Base-by-base conservation (phyloP, 92 coral and sea anemone genomes). In the Porites lobata region DNA sequence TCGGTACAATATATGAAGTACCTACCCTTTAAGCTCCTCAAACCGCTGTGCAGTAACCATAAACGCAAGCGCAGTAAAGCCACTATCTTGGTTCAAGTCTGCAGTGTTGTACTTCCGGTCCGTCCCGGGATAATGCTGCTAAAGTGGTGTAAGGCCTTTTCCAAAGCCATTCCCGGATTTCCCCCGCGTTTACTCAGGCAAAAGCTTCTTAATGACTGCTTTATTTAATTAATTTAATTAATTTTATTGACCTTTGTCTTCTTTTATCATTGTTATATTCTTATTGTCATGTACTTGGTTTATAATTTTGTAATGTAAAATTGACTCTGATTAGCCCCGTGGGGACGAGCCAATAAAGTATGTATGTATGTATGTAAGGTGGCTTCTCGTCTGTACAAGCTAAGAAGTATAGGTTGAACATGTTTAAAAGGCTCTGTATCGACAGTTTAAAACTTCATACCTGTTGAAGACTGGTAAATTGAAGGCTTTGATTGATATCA, bases 161-260 rank as follows among this genome's bases (percentile, higher is more conserved):
- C 92, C 92, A 89, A 21, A 89, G 64, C 92, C 92, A 89, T 50
- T 89, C 92, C 17, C 92, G 79, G 57, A 84, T 84, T 19, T 71
- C 89, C 22, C 78, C 81, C 1, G 78, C 76, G 12, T 65, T 89
- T 26, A 89, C n/a, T n/a, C n/a, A n/a, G n/a, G n/a, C n/a, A n/a
- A n/a, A n/a, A n/a, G n/a, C n/a, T n/a, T n/a, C n/a, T n/a, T n/a
- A n/a, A n/a, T n/a, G n/a, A n/a, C n/a, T n/a, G n/a, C n/a, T n/a
- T n/a, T n/a, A n/a, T n/a, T n/a, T n/a, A n/a, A n/a, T n/a, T n/a
- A n/a, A n/a, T n/a, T n/a, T n/a, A n/a, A n/a, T n/a, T n/a, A n/a
- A n/a, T n/a, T n/a, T n/a, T n/a, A n/a, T n/a, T n/a, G n/a, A n/a
- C n/a, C n/a, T n/a, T n/a, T n/a, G n/a, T n/a, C n/a, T n/a, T n/a